Base-by-base conservation (phyloP, 2,888 invertebrate species). In the Agelastica alni region DNA sequence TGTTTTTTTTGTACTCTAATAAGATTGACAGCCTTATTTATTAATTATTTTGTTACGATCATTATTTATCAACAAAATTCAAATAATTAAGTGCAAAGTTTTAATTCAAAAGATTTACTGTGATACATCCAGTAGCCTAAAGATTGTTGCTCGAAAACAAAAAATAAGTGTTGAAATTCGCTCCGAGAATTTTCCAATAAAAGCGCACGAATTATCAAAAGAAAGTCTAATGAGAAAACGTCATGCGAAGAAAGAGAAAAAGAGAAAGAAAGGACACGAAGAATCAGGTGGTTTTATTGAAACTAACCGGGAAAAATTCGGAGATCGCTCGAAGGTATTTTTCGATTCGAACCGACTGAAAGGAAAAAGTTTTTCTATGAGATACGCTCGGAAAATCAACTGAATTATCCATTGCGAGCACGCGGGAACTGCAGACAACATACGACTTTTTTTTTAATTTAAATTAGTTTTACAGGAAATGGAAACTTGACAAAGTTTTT, bases 221-320 rank as follows among this genome's bases (percentile, higher is more conserved):
- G 66, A 59, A 62, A 64, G 63, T 65, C 67, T 70, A 72, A 72
- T 72, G 70, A 71, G 70, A 72, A 71, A 72, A 65, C 69, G 68
- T 70, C 67, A 67, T 59, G 61, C 61, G 66, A 67, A 60, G 60
- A 61, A n/a, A n/a, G n/a, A n/a, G n/a, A n/a, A n/a, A n/a, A n/a
- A n/a, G n/a, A n/a, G n/a, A n/a, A n/a, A n/a, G n/a, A n/a, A n/a
- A n/a, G 60, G 67, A 68, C 66, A 68, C 62, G 64, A 52, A 56
- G 65, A 67, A 67, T 66, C 67, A 67, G 68, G 68, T 68, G 69
- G 64, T 64, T 62, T 61, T 64, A 66, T 65, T 62, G 64, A 61
- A 64, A 65, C 63, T 62, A 58, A n/a, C 59, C 53, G 56, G 51
- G 56, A 53, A 60, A 63, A 58, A 58, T 55, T 58, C 37, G 37